Percentiles rank a stretch among this genome's conserved stretches.
phyloP scores from a whole-genome alignment of 2,888 invertebrate genomes.

The Xestoiulus laeticollis region DNA sequence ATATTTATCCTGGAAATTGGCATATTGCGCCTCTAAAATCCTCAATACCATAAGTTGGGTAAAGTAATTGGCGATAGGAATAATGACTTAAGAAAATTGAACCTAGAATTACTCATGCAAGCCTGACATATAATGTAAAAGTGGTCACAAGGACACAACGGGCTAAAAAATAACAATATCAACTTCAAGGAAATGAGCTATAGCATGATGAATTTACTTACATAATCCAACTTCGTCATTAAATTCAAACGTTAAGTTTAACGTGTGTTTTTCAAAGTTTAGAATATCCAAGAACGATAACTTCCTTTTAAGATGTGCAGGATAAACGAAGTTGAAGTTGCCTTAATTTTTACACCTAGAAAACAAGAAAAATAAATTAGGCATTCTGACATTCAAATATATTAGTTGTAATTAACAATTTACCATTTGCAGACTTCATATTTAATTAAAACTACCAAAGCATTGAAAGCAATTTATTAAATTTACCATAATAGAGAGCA shows the following conservation, averaged over 20 bases:
- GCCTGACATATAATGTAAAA: background rate
- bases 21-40: too few species aligned
- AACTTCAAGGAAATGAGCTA: background rate
- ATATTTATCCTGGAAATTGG: too few species aligned
- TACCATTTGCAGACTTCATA: too few species aligned
- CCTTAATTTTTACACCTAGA: background rate
- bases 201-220: background rate
- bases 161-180: too few species aligned
- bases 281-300: background rate
- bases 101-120: too few species aligned
- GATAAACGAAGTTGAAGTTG: background rate
- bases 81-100: too few species aligned
- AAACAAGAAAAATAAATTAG: background rate
- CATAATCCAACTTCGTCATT: background rate
- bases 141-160: background rate
- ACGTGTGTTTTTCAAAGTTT: background rate
- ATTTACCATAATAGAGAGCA: too few species aligned
- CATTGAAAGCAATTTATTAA: too few species aligned
- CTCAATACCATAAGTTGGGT: too few species aligned
- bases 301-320: background rate
- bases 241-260: background rate
- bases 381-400: background rate
- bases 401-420: too few species aligned
- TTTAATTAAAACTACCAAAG: too few species aligned
- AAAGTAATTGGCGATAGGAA: too few species aligned